Conservation (phyloP, 1,140 invertebrate genomes). For the Bombus turneri region DNA sequence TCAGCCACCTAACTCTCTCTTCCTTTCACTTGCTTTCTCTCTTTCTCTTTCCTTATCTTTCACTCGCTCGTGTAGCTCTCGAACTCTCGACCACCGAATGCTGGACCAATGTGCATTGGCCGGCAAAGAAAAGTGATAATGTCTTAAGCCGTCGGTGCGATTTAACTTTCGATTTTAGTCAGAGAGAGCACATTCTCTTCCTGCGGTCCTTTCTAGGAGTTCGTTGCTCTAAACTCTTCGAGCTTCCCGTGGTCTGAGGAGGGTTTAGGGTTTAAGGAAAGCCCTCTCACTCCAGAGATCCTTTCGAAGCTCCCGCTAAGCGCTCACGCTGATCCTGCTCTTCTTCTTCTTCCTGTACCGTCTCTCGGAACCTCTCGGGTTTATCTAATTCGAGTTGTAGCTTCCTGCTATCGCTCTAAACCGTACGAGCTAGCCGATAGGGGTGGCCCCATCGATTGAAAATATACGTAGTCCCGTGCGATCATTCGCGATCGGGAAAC, state of each 20-base stretch:
- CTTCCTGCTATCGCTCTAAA: slow-evolving; percentile 68
- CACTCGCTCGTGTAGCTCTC: slow-evolving; percentile 28
- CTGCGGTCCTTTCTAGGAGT: slow-evolving; percentile 65
- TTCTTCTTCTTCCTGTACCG: slow-evolving; percentile 66
- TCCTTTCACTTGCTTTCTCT: background rate
- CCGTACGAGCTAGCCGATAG: slow-evolving; percentile 9
- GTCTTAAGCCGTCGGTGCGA: slow-evolving; percentile 80
- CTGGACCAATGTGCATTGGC: slow-evolving; percentile 70
- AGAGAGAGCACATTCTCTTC: slow-evolving; percentile 63
- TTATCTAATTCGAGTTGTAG: slow-evolving; percentile 80
- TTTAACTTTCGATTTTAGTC: slow-evolving; percentile 81
- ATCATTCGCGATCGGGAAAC: background rate
- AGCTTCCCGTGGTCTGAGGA: slow-evolving; percentile 74
- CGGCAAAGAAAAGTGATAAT: slow-evolving; percentile 81
- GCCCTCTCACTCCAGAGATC: slow-evolving; percentile 73
- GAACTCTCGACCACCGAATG: slow-evolving; percentile 60
- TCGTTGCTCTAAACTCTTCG: slow-evolving; percentile 77
- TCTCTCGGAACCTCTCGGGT: slow-evolving; percentile 72
- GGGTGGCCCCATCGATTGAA: slow-evolving; percentile 20
- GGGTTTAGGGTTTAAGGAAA: slow-evolving; percentile 81
- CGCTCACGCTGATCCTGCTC: slow-evolving; percentile 79
- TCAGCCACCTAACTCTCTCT: background rate
- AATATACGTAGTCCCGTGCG: background rate
- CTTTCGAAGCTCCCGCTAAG: slow-evolving; percentile 76
- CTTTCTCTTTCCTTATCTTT: background rate